These are phyloP conservation scores for Nettapus auritus DNA, from an alignment of 2,113 vertebrate genomes.

Conservation along the genomic window DNA sequence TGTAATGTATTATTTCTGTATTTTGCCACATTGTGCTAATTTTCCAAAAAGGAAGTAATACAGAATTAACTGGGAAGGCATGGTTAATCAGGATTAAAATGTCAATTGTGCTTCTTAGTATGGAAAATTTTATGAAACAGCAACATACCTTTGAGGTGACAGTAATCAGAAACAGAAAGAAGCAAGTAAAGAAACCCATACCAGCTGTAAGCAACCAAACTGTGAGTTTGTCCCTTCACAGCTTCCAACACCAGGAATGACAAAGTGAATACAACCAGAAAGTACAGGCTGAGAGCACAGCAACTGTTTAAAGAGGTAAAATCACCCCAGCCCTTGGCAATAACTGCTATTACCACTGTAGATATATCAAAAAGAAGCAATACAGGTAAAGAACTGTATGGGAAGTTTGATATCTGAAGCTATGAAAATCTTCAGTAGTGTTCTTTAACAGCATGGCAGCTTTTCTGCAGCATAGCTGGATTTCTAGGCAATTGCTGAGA, in stretches of 20 bases:
- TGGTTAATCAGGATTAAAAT: neutral
- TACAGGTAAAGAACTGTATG: neutral
- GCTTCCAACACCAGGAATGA: neutral
- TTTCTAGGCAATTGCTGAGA: neutral
- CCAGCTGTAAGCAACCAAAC: neutral
- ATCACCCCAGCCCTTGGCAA: neutral
- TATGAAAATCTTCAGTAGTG: neutral
- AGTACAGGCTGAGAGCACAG: neutral
- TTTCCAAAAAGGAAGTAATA: neutral
- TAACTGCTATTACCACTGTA: neutral
- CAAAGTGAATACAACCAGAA: neutral
- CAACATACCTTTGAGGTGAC: neutral
- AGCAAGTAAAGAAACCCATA: neutral
- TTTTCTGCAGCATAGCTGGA: neutral
- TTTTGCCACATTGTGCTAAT: neutral
- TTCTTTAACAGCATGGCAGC: neutral
- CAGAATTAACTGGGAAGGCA: neutral
- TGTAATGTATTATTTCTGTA: neutral
- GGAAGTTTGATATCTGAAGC: neutral
- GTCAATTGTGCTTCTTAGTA: neutral
- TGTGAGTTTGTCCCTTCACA: neutral
- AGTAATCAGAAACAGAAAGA: neutral
- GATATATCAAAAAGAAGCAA: neutral
- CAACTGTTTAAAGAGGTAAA: neutral
- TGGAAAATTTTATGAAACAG: neutral